phyloP scores from a whole-genome alignment of 2,888 invertebrate genomes.

The Callinectes sapidus region DNA sequence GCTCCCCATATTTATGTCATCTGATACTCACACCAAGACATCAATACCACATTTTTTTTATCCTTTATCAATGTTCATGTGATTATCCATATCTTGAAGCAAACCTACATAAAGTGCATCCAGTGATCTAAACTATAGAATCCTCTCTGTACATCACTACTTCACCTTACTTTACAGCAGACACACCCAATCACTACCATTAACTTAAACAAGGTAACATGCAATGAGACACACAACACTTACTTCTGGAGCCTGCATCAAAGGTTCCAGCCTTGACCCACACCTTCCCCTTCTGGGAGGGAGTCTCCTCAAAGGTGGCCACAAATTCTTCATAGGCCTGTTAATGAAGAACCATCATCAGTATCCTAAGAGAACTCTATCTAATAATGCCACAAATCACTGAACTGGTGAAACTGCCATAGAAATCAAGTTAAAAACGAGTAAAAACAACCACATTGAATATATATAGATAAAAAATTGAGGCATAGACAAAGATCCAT shows the following conservation, averaged over 20 bases:
- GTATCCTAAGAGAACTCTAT: not conserved
- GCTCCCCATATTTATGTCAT: too few species aligned
- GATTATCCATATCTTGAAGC: too few species aligned
- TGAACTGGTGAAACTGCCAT: not conserved
- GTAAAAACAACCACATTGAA: not conserved
- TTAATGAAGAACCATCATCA: not conserved
- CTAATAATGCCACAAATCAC: not conserved
- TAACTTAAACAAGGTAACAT: not conserved
- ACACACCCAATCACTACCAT: too few species aligned
- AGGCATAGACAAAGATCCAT: not conserved
- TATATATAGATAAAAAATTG: not conserved
- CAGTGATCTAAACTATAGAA: too few species aligned
- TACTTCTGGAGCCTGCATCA: constrained; percentile 94
- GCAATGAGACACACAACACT: constrained; percentile 75
- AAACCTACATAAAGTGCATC: too few species aligned
- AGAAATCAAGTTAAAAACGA: not conserved
- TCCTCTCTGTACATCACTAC: too few species aligned
- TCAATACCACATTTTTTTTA: constrained; percentile 92
- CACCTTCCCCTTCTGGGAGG: constrained; percentile 84
- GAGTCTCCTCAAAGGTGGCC: constrained; percentile 94
- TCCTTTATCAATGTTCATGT: constrained; percentile 79
- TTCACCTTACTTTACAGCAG: too few species aligned
- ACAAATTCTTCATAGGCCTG: constrained; percentile 98
- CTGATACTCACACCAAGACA: constrained; percentile 83
- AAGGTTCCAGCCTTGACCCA: constrained; percentile 99